phyloP scores from a whole-genome alignment of 2,113 vertebrate species.

The Anthoscopus minutus region DNA sequence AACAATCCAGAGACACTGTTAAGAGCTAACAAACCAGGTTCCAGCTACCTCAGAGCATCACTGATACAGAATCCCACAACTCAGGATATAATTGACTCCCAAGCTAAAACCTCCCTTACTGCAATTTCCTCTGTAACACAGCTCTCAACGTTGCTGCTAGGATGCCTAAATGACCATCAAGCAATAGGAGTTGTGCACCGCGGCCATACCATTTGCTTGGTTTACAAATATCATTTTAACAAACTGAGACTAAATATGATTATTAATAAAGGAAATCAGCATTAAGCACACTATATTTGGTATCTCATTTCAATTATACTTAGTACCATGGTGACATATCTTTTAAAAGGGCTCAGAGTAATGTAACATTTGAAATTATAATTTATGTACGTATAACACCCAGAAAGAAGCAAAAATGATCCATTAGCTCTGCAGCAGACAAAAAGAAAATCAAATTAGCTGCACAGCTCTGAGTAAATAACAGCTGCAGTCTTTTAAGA shows the following conservation, averaged over 20 bases:
- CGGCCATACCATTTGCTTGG: not conserved
- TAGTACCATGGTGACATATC: not conserved
- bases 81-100: not conserved
- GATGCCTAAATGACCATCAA: not conserved
- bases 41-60: not conserved
- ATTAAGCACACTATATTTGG: not conserved
- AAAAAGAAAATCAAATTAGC: not conserved
- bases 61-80: not conserved
- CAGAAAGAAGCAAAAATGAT: not conserved
- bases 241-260: not conserved
- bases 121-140: not conserved
- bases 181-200: rapidly evolving
- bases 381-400: not conserved
- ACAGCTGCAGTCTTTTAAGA: constrained; percentile 27
- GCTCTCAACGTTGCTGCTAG: not conserved
- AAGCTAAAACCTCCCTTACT: not conserved
- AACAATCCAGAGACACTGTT: no score
- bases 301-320: not conserved
- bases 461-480: constrained; percentile 5
- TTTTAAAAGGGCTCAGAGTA: not conserved
- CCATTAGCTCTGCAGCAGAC: constrained; percentile 9
- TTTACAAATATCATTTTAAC: not conserved
- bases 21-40: not conserved
- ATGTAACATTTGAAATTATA: not conserved
- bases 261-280: not conserved